phyloP scores from a whole-genome alignment of 2,888 invertebrate species.

The Megalurothrips usitatus region DNA sequence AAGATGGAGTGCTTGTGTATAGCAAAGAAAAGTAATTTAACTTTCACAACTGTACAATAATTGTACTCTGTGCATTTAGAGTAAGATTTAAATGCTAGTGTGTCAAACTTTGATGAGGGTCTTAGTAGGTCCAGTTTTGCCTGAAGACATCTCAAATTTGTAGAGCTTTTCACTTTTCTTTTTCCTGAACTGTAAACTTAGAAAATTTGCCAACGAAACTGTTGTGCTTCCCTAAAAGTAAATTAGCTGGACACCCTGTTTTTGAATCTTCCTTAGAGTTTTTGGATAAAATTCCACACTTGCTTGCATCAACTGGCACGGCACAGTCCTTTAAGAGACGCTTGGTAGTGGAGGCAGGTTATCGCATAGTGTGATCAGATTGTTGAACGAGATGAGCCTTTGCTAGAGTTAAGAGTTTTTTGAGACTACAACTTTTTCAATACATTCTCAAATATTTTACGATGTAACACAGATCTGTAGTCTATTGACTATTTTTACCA shows the following conservation, averaged over 20 bases:
- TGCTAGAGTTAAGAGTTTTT: constrained; percentile 2
- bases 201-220: no score
- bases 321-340: constrained; percentile 14
- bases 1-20: no score
- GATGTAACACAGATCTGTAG: background rate
- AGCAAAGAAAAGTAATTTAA: no score
- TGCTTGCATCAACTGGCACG: constrained; percentile 5
- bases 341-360: constrained; percentile 12
- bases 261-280: background rate
- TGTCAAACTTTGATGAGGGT: no score
- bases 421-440: background rate
- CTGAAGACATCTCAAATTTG: no score
- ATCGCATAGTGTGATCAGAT: constrained; percentile 7
- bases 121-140: no score
- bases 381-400: background rate
- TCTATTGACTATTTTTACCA: background rate
- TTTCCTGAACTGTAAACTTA: no score
- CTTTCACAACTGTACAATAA: no score
- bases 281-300: background rate
- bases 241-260: constrained; percentile 18
- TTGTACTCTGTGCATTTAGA: no score
- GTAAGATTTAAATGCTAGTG: no score
- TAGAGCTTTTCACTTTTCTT: no score
- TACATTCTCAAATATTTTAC: background rate
- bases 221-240: background rate